These are phyloP conservation scores for Drosophila asahinai DNA, from an alignment of 1,140 invertebrate species.

Conservation along the genomic window DNA sequence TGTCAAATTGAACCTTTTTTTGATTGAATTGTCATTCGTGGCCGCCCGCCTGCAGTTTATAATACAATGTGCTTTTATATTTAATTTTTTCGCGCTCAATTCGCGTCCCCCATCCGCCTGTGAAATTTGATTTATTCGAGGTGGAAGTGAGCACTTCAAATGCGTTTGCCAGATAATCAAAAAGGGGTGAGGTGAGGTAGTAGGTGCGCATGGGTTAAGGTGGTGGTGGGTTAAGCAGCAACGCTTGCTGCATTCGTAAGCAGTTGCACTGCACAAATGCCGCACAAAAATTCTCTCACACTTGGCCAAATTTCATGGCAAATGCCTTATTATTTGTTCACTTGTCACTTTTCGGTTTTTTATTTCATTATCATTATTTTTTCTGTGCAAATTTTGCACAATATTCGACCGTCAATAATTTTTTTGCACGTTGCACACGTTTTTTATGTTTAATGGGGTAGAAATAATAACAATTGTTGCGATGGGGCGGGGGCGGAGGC, in stretches of 20 bases:
- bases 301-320: conserved; percentile 77
- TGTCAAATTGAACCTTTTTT: conserved; percentile 4
- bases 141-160: conserved; percentile 77
- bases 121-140: conserved; percentile 71
- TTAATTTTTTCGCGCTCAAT: conserved; percentile 1
- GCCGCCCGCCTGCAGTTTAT: conserved; percentile 14
- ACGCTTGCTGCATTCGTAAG: conserved; percentile 73
- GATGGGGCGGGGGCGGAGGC: conserved; percentile 4
- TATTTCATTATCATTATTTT: conserved; percentile 2
- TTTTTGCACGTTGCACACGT: conserved; percentile 81
- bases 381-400: conserved; percentile 57
- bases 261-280: conserved; percentile 43
- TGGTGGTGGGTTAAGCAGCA: neutral
- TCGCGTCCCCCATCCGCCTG: conserved; percentile 28
- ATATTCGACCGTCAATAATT: conserved; percentile 80
- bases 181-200: conserved; percentile 7
- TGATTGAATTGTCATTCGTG: conserved; percentile 54
- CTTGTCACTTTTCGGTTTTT: conserved; percentile 18
- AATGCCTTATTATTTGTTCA: conserved; percentile 43
- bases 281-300: conserved; percentile 68
- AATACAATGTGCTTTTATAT: neutral
- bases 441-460: conserved; percentile 75
- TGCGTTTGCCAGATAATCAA: conserved; percentile 72
- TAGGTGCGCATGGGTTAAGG: too few species aligned
- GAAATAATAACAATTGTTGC: conserved; percentile 77